Conservation (phyloP, 2,113 vertebrate genomes). For the Melanerpes aurifrons region DNA sequence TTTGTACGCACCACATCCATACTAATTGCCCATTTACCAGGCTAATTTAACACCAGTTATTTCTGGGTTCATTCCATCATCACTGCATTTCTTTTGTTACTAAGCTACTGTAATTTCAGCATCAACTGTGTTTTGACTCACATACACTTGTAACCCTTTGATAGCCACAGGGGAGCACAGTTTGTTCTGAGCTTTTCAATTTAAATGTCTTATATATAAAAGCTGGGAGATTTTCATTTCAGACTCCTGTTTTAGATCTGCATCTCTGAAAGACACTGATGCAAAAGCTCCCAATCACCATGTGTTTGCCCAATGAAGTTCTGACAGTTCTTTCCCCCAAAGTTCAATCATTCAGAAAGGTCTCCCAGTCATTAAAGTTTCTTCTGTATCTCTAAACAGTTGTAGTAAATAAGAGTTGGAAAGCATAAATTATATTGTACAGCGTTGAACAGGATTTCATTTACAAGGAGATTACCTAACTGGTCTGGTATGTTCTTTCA, state of each 20-base stretch:
- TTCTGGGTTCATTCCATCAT: constrained; percentile 55
- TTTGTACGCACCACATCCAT: constrained; percentile 7
- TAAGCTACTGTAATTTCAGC: constrained; percentile 49
- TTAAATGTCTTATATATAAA: neutral
- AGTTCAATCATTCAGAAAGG: neutral
- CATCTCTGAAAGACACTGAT: neutral
- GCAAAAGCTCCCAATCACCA: neutral
- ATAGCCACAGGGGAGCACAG: neutral
- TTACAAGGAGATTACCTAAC: neutral
- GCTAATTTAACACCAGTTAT: constrained; percentile 50
- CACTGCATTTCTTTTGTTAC: constrained; percentile 28
- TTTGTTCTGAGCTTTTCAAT: neutral
- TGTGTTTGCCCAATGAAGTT: neutral
- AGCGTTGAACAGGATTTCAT: neutral
- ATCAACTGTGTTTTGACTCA: constrained; percentile 42
- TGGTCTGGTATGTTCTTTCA: neutral
- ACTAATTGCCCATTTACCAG: constrained; percentile 37
- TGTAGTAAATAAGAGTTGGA: neutral
- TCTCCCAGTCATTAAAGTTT: neutral
- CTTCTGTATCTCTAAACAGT: neutral
- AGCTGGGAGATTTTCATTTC: neutral
- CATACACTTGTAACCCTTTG: neutral
- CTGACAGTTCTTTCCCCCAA: neutral
- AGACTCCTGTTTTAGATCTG: neutral
- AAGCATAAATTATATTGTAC: neutral